Evolutionary conservation across 2,113 vertebrate species (phyloP).

Genomic region (Odobenus rosmarus): DNA sequence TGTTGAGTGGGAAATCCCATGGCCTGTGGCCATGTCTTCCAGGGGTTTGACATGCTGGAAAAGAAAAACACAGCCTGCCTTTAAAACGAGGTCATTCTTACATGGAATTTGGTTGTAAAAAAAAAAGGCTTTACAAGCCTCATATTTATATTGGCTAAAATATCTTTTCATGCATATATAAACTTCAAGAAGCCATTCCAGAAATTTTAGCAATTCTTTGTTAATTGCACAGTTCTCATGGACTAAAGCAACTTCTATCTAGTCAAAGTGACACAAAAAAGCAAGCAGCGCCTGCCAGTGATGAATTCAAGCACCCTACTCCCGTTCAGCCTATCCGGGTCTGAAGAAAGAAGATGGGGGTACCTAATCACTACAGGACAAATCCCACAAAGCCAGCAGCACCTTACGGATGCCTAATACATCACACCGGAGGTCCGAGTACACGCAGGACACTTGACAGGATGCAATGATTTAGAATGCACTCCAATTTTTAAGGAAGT

Average conservation of each 20-base stretch:
- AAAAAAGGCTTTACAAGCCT: not conserved
- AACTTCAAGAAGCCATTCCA: constrained; percentile 16
- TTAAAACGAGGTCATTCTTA: constrained; percentile 56
- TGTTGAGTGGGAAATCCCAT: constrained; percentile 62
- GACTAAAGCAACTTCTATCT: not conserved
- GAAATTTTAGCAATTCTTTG: not conserved
- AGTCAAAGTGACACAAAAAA: not conserved
- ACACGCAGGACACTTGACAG: not conserved
- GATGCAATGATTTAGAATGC: constrained; percentile 25
- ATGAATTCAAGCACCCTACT: not conserved
- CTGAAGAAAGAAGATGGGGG: not conserved
- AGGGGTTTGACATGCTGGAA: not conserved
- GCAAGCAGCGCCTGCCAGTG: not conserved
- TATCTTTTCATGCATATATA: not conserved
- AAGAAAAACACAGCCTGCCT: constrained; percentile 48
- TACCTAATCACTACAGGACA: not conserved
- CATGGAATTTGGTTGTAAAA: not conserved
- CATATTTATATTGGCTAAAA: not conserved
- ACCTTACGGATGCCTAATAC: not conserved
- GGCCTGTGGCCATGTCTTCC: constrained; percentile 38
- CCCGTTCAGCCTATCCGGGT: not conserved
- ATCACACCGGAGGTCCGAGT: not conserved
- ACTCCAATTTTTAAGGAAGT: constrained; percentile 29
- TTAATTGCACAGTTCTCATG: not conserved
- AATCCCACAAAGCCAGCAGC: not conserved